Percentiles rank a stretch among this genome's conserved stretches.
Evolutionary conservation across 2,888 invertebrate species (phyloP).

Genomic region (Dynastes hyllus): DNA sequence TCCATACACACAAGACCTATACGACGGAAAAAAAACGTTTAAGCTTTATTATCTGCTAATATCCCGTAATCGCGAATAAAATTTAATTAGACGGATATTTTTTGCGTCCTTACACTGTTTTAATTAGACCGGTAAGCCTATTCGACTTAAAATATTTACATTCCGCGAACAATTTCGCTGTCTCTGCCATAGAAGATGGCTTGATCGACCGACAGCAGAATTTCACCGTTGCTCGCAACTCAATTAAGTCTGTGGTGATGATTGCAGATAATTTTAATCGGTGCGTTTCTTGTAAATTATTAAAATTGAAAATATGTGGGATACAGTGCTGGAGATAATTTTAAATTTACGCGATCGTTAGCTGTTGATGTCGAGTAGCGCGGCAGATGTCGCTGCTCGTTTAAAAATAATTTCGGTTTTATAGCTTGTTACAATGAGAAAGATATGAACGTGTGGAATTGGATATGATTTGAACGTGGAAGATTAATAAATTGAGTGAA

Average conservation of each 20-base stretch:
- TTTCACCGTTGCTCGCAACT: neutral
- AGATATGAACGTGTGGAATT: no score
- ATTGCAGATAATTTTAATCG: conserved; percentile 6
- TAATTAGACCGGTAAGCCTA: conserved; percentile 10
- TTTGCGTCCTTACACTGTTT: conserved; percentile 15
- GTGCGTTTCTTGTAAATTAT: neutral
- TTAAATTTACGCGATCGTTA: no score
- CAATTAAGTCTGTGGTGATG: neutral
- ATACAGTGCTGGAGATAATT: no score
- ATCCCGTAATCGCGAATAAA: conserved; percentile 22
- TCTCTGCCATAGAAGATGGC: neutral
- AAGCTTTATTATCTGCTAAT: conserved; percentile 5
- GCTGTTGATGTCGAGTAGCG: no score
- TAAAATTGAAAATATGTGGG: no score
- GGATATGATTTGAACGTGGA: no score
- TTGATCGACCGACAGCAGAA: neutral
- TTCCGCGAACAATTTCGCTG: conserved; percentile 4
- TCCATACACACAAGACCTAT: no score
- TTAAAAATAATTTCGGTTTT: no score
- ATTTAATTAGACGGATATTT: neutral
- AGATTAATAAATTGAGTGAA: no score
- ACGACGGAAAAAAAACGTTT: no score
- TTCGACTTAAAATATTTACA: conserved; percentile 14
- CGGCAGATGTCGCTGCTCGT: no score
- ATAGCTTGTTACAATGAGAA: no score